phyloP scores from a whole-genome alignment of 2,797 vertebrate species.

The Vultur gryphus region DNA sequence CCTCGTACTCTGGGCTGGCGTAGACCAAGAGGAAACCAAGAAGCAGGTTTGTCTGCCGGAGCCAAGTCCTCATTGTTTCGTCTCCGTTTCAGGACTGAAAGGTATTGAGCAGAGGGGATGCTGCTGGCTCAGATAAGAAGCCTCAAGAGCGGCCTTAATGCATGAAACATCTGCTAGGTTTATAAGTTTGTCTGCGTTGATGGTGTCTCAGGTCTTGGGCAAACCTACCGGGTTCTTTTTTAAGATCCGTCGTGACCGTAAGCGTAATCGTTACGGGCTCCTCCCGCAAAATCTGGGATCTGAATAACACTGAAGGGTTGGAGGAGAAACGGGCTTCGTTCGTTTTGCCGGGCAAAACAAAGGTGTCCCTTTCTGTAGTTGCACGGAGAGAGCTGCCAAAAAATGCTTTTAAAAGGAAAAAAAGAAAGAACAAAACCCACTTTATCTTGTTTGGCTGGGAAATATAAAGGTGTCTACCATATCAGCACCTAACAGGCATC shows the following conservation, averaged over 20 bases:
- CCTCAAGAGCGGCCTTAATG: not conserved
- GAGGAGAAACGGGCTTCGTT: not conserved
- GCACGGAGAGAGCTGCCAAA: not conserved
- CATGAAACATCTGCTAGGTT: not conserved
- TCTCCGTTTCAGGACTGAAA: not conserved
- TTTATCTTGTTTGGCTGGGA: not conserved
- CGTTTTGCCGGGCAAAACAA: not conserved
- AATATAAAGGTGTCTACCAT: not conserved
- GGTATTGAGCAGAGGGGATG: not conserved
- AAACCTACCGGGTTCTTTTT: not conserved
- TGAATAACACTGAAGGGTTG: not conserved
- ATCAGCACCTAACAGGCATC: not conserved
- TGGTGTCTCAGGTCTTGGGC: not conserved
- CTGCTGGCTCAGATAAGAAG: not conserved
- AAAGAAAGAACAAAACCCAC: not conserved
- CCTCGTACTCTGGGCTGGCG: slow-evolving; percentile 73
- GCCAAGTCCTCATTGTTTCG: not conserved
- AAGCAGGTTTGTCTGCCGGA: slow-evolving; percentile 77
- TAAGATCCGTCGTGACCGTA: fast-evolving
- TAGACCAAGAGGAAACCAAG: slow-evolving; percentile 79
- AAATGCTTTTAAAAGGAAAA: not conserved
- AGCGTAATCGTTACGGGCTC: not conserved
- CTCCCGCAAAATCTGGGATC: not conserved
- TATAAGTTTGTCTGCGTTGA: fast-evolving
- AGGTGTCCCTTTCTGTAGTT: not conserved